phyloP scores from a whole-genome alignment of 2,113 vertebrate species.

The Ageneiosus marmoratus region DNA sequence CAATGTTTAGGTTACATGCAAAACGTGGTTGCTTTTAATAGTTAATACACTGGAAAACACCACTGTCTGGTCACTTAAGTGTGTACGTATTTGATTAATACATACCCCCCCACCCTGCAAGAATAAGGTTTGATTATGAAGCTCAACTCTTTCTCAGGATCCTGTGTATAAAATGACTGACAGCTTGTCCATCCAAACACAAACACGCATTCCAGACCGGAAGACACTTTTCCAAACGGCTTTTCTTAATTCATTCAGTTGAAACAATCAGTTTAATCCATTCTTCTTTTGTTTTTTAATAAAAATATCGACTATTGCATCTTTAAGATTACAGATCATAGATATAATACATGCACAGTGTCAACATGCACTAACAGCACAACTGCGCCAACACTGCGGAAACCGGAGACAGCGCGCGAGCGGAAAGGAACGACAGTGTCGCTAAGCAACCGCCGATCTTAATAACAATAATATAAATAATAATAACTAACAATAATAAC shows the following conservation, averaged over 20 bases:
- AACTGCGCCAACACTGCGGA: constrained; percentile 49
- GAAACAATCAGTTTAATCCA: background rate
- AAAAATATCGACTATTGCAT: too few relatives aligned
- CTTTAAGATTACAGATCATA: background rate
- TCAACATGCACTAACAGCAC: background rate
- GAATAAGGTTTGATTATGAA: background rate
- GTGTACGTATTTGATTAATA: too few relatives aligned
- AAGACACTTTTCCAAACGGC: background rate
- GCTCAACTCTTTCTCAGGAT: too few relatives aligned
- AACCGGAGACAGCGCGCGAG: constrained; percentile 2
- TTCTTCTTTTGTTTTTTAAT: background rate
- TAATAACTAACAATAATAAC: too few relatives aligned
- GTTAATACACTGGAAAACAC: too few relatives aligned
- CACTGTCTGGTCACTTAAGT: too few relatives aligned
- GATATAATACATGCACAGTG: background rate
- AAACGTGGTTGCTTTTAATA: too few relatives aligned
- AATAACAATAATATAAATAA: too few relatives aligned
- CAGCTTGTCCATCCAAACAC: background rate
- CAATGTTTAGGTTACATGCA: too few relatives aligned
- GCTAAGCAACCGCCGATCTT: background rate
- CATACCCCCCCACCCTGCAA: too few relatives aligned
- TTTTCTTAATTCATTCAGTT: too few relatives aligned
- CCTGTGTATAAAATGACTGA: background rate
- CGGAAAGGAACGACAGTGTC: background rate
- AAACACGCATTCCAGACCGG: background rate